These are phyloP conservation scores for Gila robusta DNA, from an alignment of 2,797 vertebrate genomes.

Conservation along the genomic window DNA sequence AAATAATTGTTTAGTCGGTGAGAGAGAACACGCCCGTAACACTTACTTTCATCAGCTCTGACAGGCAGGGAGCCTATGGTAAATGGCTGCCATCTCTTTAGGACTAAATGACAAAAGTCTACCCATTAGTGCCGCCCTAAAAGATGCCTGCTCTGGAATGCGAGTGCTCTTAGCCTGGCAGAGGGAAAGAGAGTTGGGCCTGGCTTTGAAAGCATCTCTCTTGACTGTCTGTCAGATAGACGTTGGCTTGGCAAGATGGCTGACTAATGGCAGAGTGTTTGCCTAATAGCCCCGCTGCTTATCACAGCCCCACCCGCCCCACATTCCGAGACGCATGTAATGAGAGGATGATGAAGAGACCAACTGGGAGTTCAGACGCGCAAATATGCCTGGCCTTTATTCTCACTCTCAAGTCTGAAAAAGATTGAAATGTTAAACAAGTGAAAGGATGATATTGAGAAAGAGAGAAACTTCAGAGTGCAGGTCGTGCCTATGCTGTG, in stretches of 20 bases:
- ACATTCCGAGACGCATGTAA: slow-evolving; percentile 46
- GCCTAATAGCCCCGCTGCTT: slow-evolving; percentile 57
- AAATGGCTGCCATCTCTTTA: slow-evolving; percentile 64
- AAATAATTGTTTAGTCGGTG: slow-evolving; percentile 63
- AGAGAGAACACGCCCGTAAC: slow-evolving; percentile 54
- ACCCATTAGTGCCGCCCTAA: slow-evolving; percentile 62
- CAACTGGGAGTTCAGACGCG: background rate
- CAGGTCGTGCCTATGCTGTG: too few relatives aligned
- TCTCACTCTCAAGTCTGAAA: slow-evolving; percentile 1
- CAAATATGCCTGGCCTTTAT: slow-evolving; percentile 11
- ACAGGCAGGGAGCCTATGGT: slow-evolving; percentile 59
- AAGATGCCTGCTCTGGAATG: slow-evolving; percentile 52
- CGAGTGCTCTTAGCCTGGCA: slow-evolving; percentile 57
- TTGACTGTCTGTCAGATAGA: slow-evolving; percentile 61
- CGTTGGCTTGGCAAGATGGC: slow-evolving; percentile 57
- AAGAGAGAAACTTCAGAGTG: background rate
- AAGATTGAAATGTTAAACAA: background rate
- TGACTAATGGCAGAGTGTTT: slow-evolving; percentile 54
- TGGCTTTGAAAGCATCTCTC: slow-evolving; percentile 59
- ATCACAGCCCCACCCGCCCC: slow-evolving; percentile 51
- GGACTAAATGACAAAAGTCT: slow-evolving; percentile 65
- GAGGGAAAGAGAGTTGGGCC: slow-evolving; percentile 46
- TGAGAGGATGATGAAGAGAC: slow-evolving; percentile 54
- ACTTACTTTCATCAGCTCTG: slow-evolving; percentile 63
- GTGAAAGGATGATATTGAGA: background rate